Conservation (phyloP, 2,888 invertebrate species). For the Chymomyza fuscimana region DNA sequence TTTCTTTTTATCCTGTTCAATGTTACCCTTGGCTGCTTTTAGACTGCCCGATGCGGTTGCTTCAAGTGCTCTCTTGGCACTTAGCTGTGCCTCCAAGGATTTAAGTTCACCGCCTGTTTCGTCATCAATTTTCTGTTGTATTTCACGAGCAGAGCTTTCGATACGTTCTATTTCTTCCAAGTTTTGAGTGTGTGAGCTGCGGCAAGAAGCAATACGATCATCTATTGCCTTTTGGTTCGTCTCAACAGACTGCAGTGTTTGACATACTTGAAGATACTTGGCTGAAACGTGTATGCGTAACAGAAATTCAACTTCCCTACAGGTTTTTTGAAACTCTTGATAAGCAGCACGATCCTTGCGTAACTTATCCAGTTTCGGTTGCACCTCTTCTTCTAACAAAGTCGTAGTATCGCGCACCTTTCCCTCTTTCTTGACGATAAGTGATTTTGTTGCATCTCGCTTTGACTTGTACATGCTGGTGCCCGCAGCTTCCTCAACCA, state of each 20-base stretch:
- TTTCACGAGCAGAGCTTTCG: constrained; percentile 82
- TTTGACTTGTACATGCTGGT: constrained; percentile 98
- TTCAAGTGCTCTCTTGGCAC: constrained; percentile 84
- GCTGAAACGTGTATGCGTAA: constrained; percentile 82
- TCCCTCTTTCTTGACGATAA: constrained; percentile 94
- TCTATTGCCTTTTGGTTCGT: constrained; percentile 81
- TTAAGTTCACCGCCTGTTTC: constrained; percentile 85
- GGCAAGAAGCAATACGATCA: constrained; percentile 82
- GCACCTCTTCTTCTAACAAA: constrained; percentile 90
- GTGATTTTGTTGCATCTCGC: constrained; percentile 90
- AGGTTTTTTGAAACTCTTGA: constrained; percentile 92
- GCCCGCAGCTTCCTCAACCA: constrained; percentile 99
- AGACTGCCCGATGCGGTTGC: constrained; percentile 84
- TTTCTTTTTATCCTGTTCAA: constrained; percentile 85
- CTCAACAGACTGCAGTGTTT: constrained; percentile 81
- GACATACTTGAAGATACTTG: constrained; percentile 80
- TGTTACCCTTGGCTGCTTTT: constrained; percentile 84
- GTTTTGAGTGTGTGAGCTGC: constrained; percentile 81
- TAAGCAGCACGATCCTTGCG: constrained; percentile 91
- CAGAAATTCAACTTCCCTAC: constrained; percentile 91
- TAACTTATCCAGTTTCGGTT: constrained; percentile 92
- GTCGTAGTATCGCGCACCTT: constrained; percentile 92
- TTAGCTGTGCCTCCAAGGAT: constrained; percentile 84
- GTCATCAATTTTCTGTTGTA: constrained; percentile 84
- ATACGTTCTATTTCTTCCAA: constrained; percentile 81